Conservation (phyloP, 2,888 invertebrate species). For the Andrena marginata region DNA sequence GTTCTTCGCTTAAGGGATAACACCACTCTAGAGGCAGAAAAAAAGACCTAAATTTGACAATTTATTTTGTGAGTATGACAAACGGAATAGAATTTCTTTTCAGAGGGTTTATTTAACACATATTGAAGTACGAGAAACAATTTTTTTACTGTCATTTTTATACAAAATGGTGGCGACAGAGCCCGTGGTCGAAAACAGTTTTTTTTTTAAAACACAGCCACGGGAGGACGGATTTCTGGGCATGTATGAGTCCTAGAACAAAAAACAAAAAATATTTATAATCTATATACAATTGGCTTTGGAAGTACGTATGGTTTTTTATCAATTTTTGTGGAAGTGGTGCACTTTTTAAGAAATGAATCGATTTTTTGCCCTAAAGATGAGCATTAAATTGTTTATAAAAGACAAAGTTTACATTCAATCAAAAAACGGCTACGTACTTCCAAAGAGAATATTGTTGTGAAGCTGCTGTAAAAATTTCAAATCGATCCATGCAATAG, state of each 20-base stretch:
- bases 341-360: slow-evolving; percentile 14
- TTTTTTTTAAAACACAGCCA: slow-evolving; percentile 1
- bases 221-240: not conserved
- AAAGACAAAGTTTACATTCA: not conserved
- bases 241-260: not conserved
- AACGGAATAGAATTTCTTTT: not conserved
- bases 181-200: not conserved
- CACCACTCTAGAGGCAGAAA: slow-evolving; percentile 8
- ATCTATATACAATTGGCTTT: not conserved
- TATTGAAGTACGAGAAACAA: slow-evolving; percentile 1
- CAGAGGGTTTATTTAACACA: not conserved
- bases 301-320: slow-evolving; percentile 5
- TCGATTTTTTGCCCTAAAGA: slow-evolving; percentile 11
- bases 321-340: not conserved
- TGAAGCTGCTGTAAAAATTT: slow-evolving; percentile 1
- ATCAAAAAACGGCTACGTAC: slow-evolving; percentile 13
- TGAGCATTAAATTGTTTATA: slow-evolving; percentile 16
- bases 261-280: not conserved
- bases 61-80: not conserved
- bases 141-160: not conserved
- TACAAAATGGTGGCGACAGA: no score
- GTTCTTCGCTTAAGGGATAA: not conserved
- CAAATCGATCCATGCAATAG: not conserved
- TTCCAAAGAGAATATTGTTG: slow-evolving; percentile 2
- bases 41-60: not conserved